Evolutionary conservation across 2,797 vertebrate genomes (phyloP).

Genomic region (Pitangus sulphuratus): DNA sequence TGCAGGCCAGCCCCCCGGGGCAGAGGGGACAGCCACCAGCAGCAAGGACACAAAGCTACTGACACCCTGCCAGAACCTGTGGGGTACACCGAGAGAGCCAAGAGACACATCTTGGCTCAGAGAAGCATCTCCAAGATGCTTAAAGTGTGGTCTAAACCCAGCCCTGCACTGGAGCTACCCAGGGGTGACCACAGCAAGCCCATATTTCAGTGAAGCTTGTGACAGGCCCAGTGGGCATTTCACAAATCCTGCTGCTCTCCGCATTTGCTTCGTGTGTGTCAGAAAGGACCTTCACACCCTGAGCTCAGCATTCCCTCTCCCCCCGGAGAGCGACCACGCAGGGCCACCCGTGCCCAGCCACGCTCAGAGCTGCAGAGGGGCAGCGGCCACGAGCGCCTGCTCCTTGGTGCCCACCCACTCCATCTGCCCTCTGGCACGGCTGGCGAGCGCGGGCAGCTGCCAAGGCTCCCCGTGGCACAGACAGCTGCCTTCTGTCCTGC

Average conservation of each 20-base stretch:
- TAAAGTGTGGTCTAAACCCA: not conserved
- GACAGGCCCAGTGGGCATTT: not conserved
- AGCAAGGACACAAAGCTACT: not conserved
- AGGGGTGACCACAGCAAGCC: not conserved
- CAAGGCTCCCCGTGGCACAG: not conserved
- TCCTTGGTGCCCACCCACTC: not conserved
- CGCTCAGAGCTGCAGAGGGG: not conserved
- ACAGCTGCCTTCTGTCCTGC: not conserved
- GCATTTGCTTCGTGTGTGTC: not conserved
- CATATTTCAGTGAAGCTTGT: fast-evolving
- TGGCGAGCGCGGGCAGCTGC: fast-evolving
- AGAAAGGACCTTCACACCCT: not conserved
- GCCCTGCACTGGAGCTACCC: not conserved
- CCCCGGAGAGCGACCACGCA: fast-evolving
- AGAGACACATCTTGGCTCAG: not conserved
- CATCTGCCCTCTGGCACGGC: not conserved
- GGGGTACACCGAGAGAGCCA: not conserved
- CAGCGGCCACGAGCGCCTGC: fast-evolving
- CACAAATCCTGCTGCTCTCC: not conserved
- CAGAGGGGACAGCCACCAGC: not conserved
- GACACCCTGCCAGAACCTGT: not conserved
- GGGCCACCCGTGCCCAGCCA: not conserved
- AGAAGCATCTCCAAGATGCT: not conserved
- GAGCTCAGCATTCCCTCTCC: not conserved
- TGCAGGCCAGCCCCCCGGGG: not conserved